A percentile compares a stretch with the other conserved stretches of the same genome.
These are phyloP conservation scores for Pantherophis vulpinus DNA, from an alignment of 2,797 vertebrate genomes.

Conservation along the genomic window DNA sequence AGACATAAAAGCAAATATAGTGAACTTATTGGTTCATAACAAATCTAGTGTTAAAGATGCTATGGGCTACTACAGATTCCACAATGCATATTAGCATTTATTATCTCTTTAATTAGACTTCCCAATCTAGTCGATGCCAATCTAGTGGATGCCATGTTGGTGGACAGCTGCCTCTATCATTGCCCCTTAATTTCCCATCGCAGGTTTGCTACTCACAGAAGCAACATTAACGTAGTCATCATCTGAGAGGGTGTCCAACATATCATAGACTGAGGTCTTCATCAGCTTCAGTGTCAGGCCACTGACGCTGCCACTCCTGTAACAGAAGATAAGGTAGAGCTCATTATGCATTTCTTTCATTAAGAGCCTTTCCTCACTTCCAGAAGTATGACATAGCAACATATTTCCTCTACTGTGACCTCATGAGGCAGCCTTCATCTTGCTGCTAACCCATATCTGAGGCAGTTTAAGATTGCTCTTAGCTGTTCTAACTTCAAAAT, in stretches of 20 bases:
- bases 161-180: not conserved
- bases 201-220: constrained; percentile 74
- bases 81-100: not conserved
- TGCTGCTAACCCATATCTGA: not conserved
- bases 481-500: not conserved
- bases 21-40: not conserved
- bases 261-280: constrained; percentile 94
- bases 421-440: not conserved
- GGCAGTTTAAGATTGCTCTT: not conserved
- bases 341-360: not conserved
- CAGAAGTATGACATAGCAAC: not conserved
- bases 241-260: constrained; percentile 95
- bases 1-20: not conserved
- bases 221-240: constrained; percentile 97
- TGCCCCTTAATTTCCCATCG: rapidly evolving
- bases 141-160: not conserved
- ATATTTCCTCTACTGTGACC: not conserved
- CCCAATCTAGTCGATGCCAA: not conserved
- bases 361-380: not conserved
- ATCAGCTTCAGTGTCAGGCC: constrained; percentile 97
- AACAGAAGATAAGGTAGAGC: constrained; percentile 11
- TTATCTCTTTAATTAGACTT: not conserved
- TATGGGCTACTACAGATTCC: not conserved
- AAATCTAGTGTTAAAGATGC: not conserved
- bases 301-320: constrained; percentile 94